These are phyloP conservation scores for Drosophila gaucha DNA, from an alignment of 2,888 invertebrate genomes.

Conservation along the genomic window DNA sequence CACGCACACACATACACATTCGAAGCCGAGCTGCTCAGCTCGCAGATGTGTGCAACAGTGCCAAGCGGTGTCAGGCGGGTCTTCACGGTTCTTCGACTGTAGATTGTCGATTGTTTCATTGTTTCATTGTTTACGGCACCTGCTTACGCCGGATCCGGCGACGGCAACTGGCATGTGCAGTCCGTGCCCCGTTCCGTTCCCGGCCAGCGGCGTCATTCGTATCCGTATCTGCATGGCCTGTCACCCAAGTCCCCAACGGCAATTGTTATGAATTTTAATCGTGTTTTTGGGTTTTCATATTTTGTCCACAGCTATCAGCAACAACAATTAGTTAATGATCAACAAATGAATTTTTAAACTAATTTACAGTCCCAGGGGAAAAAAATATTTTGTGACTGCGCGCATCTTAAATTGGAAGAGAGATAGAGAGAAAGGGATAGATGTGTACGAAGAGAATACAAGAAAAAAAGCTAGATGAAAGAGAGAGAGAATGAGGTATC, in stretches of 20 bases:
- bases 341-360: conserved; percentile 28
- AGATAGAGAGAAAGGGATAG: background rate
- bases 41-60: conserved; percentile 52
- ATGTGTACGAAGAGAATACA: too few relatives aligned
- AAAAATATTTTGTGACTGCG: conserved; percentile 2
- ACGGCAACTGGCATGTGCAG: background rate
- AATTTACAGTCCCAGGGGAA: background rate
- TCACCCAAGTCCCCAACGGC: conserved; percentile 21
- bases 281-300: conserved; percentile 20
- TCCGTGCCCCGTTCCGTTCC: background rate
- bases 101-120: conserved; percentile 6
- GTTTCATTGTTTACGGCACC: conserved; percentile 39
- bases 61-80: conserved; percentile 82
- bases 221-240: conserved; percentile 2
- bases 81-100: conserved; percentile 7
- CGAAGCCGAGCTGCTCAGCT: conserved; percentile 1
- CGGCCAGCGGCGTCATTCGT: conserved; percentile 1
- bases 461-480: too few relatives aligned
- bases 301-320: conserved; percentile 33
- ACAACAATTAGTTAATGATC: conserved; percentile 41
- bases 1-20: conserved; percentile 5
- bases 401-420: background rate
- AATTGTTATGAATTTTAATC: conserved; percentile 13
- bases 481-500: too few relatives aligned
- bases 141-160: conserved; percentile 26